Evolutionary conservation across 35 echinoderm and acorn worm genomes (phyloP).

Genomic region (Hemicentrotus pulcherrimus): DNA sequence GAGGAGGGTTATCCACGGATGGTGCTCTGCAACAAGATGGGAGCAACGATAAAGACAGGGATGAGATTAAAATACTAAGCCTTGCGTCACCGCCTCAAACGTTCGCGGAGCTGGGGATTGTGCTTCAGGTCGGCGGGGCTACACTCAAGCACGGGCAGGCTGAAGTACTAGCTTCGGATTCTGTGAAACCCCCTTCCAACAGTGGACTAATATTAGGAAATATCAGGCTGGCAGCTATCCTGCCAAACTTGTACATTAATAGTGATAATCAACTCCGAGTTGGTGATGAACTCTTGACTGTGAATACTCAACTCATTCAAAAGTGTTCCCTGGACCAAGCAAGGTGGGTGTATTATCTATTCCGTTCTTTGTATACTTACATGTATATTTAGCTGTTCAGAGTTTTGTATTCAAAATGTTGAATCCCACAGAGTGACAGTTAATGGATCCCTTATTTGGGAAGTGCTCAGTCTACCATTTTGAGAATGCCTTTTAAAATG

Average conservation of each 20-base stretch:
- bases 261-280: conserved; percentile 52
- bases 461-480: too few species aligned
- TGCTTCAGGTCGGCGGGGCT: conserved; percentile 40
- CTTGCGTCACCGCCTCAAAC: conserved; percentile 59
- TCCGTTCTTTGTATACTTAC: not conserved
- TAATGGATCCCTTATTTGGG: too few species aligned
- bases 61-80: conserved; percentile 65
- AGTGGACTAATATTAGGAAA: conserved; percentile 59
- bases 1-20: not conserved
- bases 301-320: conserved; percentile 71
- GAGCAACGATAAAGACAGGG: conserved; percentile 17
- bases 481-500: too few species aligned
- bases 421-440: too few species aligned
- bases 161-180: conserved; percentile 9
- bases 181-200: not conserved
- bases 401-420: too few species aligned
- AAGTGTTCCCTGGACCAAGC: conserved; percentile 67
- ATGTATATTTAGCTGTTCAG: too few species aligned
- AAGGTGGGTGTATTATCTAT: conserved; percentile 60
- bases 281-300: conserved; percentile 68
- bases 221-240: conserved; percentile 60
- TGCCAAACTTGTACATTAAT: conserved; percentile 46
- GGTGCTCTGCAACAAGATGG: conserved; percentile 1
- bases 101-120: conserved; percentile 68
- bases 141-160: conserved; percentile 48